Evolutionary conservation across 2,113 vertebrate genomes (phyloP).

Genomic region (Nestor notabilis): DNA sequence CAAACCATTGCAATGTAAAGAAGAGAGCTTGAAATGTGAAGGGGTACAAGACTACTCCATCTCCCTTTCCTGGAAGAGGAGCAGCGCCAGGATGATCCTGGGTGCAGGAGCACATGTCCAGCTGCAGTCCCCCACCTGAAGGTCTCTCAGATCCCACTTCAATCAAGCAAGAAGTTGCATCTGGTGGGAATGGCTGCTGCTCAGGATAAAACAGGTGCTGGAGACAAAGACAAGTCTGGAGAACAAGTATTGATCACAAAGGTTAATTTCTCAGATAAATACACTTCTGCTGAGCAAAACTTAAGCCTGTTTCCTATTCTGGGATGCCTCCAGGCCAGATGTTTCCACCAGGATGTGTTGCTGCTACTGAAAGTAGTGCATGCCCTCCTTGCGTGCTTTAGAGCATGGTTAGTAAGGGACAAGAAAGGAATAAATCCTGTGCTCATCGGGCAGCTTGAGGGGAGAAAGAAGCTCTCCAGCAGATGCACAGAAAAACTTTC

Average conservation of each 20-base stretch:
- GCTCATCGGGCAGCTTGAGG: fast-evolving
- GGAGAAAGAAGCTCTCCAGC: neutral
- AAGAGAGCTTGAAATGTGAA: neutral
- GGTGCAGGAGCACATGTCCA: neutral
- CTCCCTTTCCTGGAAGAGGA: neutral
- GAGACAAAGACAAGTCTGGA: neutral
- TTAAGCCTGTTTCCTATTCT: neutral
- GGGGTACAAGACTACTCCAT: neutral
- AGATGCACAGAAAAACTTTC: neutral
- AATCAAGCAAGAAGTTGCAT: neutral
- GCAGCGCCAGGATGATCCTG: neutral
- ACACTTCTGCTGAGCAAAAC: neutral
- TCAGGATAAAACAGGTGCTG: neutral
- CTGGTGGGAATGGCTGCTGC: neutral
- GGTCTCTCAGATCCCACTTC: neutral
- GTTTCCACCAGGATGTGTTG: neutral
- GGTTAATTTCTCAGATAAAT: conserved; percentile 45
- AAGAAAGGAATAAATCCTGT: neutral
- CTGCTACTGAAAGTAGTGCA: neutral
- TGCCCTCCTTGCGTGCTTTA: neutral
- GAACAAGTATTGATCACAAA: conserved; percentile 17
- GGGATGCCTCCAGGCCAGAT: neutral
- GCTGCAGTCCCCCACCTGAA: neutral
- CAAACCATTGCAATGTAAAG: neutral
- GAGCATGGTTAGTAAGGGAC: neutral